Conservation (phyloP, 2,888 invertebrate species). For the Encarsia formosa region DNA sequence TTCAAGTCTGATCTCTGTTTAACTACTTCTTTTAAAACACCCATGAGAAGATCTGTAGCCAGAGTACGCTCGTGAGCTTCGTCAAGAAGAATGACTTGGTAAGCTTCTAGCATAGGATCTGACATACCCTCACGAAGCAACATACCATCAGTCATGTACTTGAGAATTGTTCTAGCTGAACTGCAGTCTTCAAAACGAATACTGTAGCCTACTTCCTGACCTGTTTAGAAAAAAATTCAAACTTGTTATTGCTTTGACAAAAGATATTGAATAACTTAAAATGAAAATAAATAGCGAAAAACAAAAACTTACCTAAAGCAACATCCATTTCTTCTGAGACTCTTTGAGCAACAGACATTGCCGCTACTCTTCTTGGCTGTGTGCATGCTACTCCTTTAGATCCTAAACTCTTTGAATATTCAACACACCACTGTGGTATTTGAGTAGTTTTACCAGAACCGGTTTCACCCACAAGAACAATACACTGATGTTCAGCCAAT, state of each 20-base stretch:
- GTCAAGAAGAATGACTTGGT: conserved; percentile 92
- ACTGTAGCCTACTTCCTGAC: conserved; percentile 90
- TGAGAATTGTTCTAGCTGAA: conserved; percentile 86
- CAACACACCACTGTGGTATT: conserved; percentile 95
- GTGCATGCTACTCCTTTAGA: conserved; percentile 90
- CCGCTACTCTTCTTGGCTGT: conserved; percentile 94
- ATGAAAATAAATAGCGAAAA: background rate
- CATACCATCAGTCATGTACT: conserved; percentile 99
- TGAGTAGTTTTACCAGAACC: conserved; percentile 99
- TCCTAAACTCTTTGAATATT: conserved; percentile 64
- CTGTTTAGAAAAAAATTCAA: conserved; percentile 37
- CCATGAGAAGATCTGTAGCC: conserved; percentile 98
- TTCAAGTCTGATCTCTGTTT: conserved; percentile 90
- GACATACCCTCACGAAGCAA: conserved; percentile 98
- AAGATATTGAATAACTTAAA: background rate
- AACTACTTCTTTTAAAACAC: conserved; percentile 94
- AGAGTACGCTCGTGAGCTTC: conserved; percentile 98
- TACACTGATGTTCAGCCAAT: conserved; percentile 87
- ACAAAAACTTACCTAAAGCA: conserved; percentile 60
- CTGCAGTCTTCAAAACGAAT: conserved; percentile 99
- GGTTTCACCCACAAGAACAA: conserved; percentile 96
- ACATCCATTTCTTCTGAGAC: conserved; percentile 99
- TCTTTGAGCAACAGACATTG: conserved; percentile 98
- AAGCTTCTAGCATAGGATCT: conserved; percentile 94
- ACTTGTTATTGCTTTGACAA: background rate